Conservation (phyloP, 1,140 invertebrate genomes). For the Ylistrum balloti region DNA sequence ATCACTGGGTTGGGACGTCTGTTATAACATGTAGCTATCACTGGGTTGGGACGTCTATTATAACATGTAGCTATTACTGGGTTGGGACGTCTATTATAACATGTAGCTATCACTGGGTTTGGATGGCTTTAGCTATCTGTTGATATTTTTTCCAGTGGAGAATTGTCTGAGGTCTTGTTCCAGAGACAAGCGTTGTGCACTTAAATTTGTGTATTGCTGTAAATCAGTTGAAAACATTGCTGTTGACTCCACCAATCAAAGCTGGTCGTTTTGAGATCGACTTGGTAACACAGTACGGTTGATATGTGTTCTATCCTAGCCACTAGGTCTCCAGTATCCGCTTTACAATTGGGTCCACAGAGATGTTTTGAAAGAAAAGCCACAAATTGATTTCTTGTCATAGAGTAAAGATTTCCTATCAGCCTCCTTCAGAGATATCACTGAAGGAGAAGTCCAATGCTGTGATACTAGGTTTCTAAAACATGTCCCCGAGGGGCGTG, state of each 20-base stretch:
- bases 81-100: too few species aligned
- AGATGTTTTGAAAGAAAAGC: conserved; percentile 13
- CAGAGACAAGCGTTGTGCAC: neutral
- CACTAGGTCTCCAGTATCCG: neutral
- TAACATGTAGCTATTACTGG: too few species aligned
- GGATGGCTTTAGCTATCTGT: neutral
- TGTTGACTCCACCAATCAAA: conserved; percentile 13
- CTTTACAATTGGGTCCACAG: neutral
- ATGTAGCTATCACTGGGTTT: too few species aligned
- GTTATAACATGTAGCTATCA: too few species aligned
- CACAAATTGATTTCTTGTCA: conserved; percentile 39
- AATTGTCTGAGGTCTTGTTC: conserved; percentile 33
- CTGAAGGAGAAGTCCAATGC: neutral
- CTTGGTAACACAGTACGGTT: neutral
- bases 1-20: too few species aligned
- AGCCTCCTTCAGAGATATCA: neutral
- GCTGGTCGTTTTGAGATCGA: neutral
- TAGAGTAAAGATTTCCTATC: conserved; percentile 31
- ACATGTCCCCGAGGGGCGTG: neutral
- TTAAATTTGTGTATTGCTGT: neutral
- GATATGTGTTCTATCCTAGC: neutral
- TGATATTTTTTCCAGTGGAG: neutral
- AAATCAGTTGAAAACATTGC: conserved; percentile 27
- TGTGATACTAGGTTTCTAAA: neutral
- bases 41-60: too few species aligned